Base-by-base conservation (phyloP, 2,888 invertebrate genomes). In the Mythimna lalbum region DNA sequence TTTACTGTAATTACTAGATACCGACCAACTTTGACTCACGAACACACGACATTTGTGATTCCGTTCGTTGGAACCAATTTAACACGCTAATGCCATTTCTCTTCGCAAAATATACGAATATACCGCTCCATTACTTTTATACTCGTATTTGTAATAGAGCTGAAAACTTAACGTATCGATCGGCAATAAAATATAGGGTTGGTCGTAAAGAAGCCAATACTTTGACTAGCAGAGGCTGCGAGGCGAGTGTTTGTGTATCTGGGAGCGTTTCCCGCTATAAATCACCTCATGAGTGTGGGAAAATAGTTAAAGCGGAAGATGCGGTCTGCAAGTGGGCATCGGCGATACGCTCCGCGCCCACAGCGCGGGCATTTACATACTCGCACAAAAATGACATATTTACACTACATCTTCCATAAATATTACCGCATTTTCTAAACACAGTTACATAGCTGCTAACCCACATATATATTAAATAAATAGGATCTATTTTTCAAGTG, bases 181-280 rank as follows among this genome's bases (percentile, higher is more conserved):
- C 83, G 78, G 87, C 88, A 90, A 92, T 92, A 92, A 92, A 93
- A 90, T 92, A 91, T 90, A 87, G 90, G 90, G 91, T 89, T 91
- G 90, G 87, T 90, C 92, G 91, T 92, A 93, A 93, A 93, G 90
- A 87, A 91, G 88, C 88, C 88, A 89, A 87, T 90, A 90, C 92
- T 91, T 92, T 90, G 90, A 90, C 90, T 89, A 87, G 89, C 84
- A 81, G 81, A 87, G 86, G 87, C 88, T 89, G 88, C 84, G 75
- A 85, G 80, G 88, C 89, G 88, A 90, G 90, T 91, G 89, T 92
- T 90, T 89, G 89, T 87, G 88, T 89, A 90, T 88, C 89, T 87
- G 83, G 89, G 88, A 88, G 88, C 88, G 87, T 86, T 91, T 91
- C 82, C 88, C 87, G 92, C 90, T 87, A 93, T 94, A 94, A 94